Conservation (phyloP, 2,113 vertebrate species). For the Catharus minimus region DNA sequence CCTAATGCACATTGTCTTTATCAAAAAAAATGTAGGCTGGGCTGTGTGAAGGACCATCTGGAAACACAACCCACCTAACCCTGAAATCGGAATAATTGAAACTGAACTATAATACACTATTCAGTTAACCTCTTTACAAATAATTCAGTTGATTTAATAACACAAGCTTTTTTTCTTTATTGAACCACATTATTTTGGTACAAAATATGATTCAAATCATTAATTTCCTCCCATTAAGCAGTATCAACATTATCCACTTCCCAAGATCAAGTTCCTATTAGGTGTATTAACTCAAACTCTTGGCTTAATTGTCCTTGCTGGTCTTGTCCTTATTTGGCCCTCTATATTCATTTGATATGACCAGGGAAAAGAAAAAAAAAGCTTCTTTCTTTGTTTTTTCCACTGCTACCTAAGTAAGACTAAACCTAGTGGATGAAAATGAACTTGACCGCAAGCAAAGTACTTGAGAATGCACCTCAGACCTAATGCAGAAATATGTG, state of each 20-base stretch:
- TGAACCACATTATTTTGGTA: background rate
- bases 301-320: background rate
- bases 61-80: background rate
- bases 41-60: background rate
- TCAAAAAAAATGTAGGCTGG: background rate
- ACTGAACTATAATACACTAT: background rate
- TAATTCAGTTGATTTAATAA: slow-evolving; percentile 16
- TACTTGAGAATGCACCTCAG: background rate
- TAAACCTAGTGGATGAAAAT: background rate
- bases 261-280: slow-evolving; percentile 19
- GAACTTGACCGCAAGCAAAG: background rate
- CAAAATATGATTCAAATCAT: slow-evolving; percentile 33
- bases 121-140: slow-evolving; percentile 3
- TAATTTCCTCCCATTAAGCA: slow-evolving; percentile 33
- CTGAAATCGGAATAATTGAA: background rate
- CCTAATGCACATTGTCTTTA: background rate
- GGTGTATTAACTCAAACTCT: background rate
- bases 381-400: background rate
- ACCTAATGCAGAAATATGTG: background rate
- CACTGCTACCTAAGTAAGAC: background rate
- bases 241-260: background rate
- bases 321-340: slow-evolving; percentile 1
- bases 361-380: background rate
- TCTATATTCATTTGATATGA: background rate
- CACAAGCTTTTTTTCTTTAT: background rate